These are phyloP conservation scores for Aurelia coerulea DNA, from an alignment of 30 jellyfish, hydroid and myxozoan genomes.

Conservation along the genomic window DNA sequence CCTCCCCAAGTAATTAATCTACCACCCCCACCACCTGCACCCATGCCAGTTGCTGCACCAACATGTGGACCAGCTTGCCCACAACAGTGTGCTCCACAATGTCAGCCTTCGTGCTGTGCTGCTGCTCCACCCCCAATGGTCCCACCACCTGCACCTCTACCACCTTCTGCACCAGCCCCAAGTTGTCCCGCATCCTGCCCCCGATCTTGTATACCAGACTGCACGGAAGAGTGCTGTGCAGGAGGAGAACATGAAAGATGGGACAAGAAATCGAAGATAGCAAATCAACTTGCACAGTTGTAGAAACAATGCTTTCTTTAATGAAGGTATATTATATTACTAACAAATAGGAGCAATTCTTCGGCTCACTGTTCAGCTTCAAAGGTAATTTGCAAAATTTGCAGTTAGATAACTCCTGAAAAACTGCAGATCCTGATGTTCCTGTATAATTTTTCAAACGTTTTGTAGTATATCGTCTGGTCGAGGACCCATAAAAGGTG, in stretches of 20 bases:
- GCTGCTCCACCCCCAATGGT: slow-evolving; percentile 35
- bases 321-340: no score
- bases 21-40: slow-evolving; percentile 40
- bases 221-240: slow-evolving; percentile 78
- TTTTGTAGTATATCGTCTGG: no score
- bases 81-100: slow-evolving; percentile 60
- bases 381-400: no score
- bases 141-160: slow-evolving; percentile 40
- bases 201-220: slow-evolving; percentile 75
- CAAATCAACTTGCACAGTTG: slow-evolving; percentile 56
- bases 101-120: slow-evolving; percentile 55
- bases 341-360: no score
- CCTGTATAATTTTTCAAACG: no score
- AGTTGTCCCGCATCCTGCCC: slow-evolving; percentile 50
- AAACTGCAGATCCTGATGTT: no score
- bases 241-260: slow-evolving; percentile 41
- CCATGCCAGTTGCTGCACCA: slow-evolving; percentile 1
- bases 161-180: slow-evolving; percentile 50
- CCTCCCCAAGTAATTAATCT: slow-evolving; percentile 51
- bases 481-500: no score
- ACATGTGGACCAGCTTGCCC: slow-evolving; percentile 54
- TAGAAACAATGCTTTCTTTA: no score
- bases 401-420: no score
- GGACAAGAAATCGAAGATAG: slow-evolving; percentile 88
- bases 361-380: no score